A percentile compares a stretch with the other conserved stretches of the same genome.
Evolutionary conservation across 2,888 invertebrate species (phyloP).

Genomic region (Sycophila texana): DNA sequence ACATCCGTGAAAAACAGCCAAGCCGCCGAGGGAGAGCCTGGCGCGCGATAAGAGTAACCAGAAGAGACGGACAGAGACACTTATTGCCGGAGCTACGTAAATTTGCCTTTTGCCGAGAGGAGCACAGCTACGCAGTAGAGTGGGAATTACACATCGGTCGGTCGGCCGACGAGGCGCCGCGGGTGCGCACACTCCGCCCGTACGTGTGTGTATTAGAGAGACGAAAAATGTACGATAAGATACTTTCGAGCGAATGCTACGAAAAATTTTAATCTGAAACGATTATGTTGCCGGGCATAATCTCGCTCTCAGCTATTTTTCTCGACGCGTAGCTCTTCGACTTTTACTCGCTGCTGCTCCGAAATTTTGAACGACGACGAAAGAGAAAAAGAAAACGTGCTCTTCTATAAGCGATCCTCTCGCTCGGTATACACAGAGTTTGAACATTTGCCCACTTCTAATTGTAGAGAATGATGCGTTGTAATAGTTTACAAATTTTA

Average conservation of each 20-base stretch:
- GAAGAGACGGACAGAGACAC: background rate
- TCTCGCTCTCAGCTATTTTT: conserved; percentile 31
- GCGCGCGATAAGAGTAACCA: background rate
- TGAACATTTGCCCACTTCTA: too few species aligned
- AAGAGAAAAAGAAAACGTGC: too few species aligned
- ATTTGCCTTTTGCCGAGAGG: background rate
- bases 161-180: background rate
- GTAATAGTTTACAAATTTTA: too few species aligned
- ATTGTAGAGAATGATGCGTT: too few species aligned
- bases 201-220: background rate
- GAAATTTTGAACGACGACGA: too few species aligned
- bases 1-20: conserved; percentile 11
- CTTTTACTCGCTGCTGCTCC: conserved; percentile 8
- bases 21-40: background rate
- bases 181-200: conserved; percentile 7
- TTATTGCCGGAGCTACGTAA: background rate
- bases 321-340: background rate
- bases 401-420: too few species aligned
- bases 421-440: too few species aligned
- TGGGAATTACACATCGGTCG: conserved; percentile 16
- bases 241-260: conserved; percentile 37
- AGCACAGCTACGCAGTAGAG: background rate
- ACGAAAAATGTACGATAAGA: conserved; percentile 50
- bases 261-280: conserved; percentile 13
- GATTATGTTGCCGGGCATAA: conserved; percentile 4